Evolutionary conservation across 1,140 invertebrate species (phyloP).

Genomic region (silkworm (Bombyx mori)): ASM3026992v2 NC_085116.1:2974001-2974500

Average conservation of each 20-base stretch:
- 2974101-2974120: not conserved
- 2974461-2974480: slow-evolving; percentile 34
- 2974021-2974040: too few relatives aligned
- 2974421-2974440: slow-evolving; percentile 1
- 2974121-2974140: not conserved
- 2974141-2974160: not conserved
- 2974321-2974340: slow-evolving; percentile 14
- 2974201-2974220: slow-evolving; percentile 21
- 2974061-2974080: slow-evolving; percentile 1
- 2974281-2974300: slow-evolving; percentile 29
- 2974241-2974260: slow-evolving; percentile 24
- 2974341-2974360: slow-evolving; percentile 4
- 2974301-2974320: slow-evolving; percentile 18
- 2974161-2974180: not conserved
- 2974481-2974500: slow-evolving; percentile 23
- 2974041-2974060: not conserved
- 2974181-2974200: slow-evolving; percentile 1
- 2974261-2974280: slow-evolving; percentile 25
- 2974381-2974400: slow-evolving; percentile 5
- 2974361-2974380: slow-evolving; percentile 4
- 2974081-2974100: slow-evolving; percentile 1
- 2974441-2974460: slow-evolving; percentile 17
- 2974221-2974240: slow-evolving; percentile 26
- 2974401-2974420: not conserved
- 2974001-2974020: too few relatives aligned